Percentiles rank a stretch among this genome's conserved stretches.
phyloP scores from a whole-genome alignment of 2,113 vertebrate genomes.

The Rynchops niger region DNA sequence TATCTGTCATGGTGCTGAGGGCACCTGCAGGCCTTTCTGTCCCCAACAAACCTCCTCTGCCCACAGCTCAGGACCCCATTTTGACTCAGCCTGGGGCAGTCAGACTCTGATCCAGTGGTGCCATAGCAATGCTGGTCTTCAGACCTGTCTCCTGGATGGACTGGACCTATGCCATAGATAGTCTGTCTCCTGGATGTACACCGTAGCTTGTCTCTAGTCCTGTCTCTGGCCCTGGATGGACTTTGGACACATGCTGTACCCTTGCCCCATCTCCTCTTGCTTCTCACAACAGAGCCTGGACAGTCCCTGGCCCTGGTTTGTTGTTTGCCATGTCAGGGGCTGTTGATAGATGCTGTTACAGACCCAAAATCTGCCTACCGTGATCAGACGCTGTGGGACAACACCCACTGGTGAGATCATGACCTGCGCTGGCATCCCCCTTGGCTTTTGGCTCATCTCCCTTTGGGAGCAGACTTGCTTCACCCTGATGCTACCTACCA shows the following conservation, averaged over 20 bases:
- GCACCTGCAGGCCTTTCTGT: neutral
- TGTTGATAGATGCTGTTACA: neutral
- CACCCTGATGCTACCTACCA: neutral
- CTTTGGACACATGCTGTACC: neutral
- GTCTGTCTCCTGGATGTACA: neutral
- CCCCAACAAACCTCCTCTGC: neutral
- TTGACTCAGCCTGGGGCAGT: neutral
- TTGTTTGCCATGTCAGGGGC: neutral
- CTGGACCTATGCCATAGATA: neutral
- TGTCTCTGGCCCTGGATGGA: neutral
- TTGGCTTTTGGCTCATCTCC: neutral
- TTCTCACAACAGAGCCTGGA: neutral
- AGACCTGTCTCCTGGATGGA: neutral
- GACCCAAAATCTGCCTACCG: fast-evolving
- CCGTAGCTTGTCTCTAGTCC: neutral
- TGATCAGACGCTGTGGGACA: neutral
- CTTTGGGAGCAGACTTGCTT: neutral
- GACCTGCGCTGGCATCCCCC: fast-evolving
- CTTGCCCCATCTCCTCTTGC: neutral
- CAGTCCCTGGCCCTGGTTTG: neutral
- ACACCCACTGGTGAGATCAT: neutral
- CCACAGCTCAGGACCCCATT: neutral
- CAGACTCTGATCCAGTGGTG: neutral
- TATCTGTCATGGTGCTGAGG: neutral
- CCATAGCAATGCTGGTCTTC: neutral